These are phyloP conservation scores for Cenopis cana DNA, from an alignment of 2,888 invertebrate species.

Conservation along the genomic window DNA sequence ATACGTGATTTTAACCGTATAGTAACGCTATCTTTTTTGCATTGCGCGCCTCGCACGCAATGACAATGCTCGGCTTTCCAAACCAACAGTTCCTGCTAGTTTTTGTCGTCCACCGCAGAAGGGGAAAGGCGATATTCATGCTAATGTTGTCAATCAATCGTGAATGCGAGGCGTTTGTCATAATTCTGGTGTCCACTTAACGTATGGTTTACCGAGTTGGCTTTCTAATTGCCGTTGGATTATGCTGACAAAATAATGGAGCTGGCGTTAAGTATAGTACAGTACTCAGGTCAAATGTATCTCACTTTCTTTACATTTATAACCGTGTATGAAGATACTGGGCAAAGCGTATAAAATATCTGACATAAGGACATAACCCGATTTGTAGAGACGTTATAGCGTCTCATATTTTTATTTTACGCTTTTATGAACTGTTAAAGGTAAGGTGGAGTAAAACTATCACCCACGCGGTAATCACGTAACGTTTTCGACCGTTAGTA, in stretches of 20 bases:
- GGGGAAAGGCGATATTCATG: conserved; percentile 50
- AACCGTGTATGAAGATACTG: background rate
- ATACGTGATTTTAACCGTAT: no score
- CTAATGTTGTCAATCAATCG: conserved; percentile 42
- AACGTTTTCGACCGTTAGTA: no score
- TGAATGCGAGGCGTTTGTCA: conserved; percentile 20
- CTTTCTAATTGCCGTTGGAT: conserved; percentile 30
- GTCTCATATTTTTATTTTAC: no score
- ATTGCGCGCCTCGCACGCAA: conserved; percentile 42
- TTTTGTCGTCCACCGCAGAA: conserved; percentile 47
- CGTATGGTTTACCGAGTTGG: conserved; percentile 13
- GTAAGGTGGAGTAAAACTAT: no score
- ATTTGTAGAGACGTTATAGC: no score
- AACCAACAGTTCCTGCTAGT: conserved; percentile 53
- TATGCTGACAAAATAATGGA: conserved; percentile 18
- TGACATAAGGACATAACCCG: background rate
- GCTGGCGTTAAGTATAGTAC: background rate
- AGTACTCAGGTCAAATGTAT: background rate
- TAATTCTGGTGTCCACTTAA: conserved; percentile 25
- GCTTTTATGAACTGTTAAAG: no score
- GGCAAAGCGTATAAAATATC: background rate
- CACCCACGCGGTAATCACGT: no score
- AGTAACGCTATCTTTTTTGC: conserved; percentile 21
- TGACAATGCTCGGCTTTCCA: conserved; percentile 56
- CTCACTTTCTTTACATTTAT: background rate